Conservation (phyloP, 2,888 invertebrate genomes). For the Synergus itoensis region DNA sequence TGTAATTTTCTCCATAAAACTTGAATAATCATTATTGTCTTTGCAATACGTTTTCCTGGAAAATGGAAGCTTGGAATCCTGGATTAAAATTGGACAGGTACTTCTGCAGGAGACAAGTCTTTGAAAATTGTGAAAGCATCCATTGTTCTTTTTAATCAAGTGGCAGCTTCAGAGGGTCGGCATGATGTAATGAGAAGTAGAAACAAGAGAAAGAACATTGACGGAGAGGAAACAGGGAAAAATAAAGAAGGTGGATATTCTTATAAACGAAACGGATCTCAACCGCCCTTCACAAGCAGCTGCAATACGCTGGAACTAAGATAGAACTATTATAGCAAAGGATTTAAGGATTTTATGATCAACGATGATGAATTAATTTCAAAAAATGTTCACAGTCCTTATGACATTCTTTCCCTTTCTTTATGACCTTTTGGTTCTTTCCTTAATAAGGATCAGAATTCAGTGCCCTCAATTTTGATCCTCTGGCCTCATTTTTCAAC, state of each 20-base stretch:
- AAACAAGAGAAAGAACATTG: not conserved
- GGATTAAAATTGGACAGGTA: not conserved
- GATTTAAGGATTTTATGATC: not conserved
- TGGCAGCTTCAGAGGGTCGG: not conserved
- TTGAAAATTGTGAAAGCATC: not conserved
- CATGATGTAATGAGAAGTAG: not conserved
- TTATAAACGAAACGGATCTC: not conserved
- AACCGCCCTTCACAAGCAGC: not conserved
- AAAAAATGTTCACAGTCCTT: no score
- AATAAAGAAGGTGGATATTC: not conserved
- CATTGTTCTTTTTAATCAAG: slow-evolving; percentile 8
- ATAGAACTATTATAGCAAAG: not conserved
- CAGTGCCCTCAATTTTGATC: no score
- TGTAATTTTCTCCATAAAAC: not conserved
- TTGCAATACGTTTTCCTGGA: not conserved
- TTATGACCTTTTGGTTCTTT: no score
- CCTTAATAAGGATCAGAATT: no score
- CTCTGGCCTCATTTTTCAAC: no score
- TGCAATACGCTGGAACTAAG: not conserved
- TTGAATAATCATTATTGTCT: not conserved
- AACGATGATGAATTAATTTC: not conserved
- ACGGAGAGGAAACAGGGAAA: not conserved
- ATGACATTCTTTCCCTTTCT: no score
- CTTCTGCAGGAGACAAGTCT: not conserved
- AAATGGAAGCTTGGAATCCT: not conserved